Conservation (phyloP, 2,888 invertebrate species). For the Trissonchulus latispiculum region DNA sequence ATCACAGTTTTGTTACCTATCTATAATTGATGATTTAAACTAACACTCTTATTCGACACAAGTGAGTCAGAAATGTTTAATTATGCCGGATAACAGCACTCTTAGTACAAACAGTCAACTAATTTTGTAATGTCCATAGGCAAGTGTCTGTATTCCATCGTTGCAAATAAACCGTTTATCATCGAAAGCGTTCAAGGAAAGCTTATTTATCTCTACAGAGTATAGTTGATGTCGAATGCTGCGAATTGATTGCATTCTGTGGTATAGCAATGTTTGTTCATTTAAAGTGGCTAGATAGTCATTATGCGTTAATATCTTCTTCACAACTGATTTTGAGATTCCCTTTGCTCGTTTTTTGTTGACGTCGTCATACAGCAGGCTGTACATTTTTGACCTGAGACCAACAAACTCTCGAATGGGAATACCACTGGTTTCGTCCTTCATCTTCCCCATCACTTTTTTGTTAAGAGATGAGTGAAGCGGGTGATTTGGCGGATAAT, state of each 20-base stretch:
- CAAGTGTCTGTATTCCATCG: neutral
- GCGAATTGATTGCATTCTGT: constrained; percentile 1
- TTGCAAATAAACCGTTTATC: constrained; percentile 5
- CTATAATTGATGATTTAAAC: no score
- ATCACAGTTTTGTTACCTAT: no score
- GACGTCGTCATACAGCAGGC: neutral
- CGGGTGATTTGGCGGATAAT: constrained; percentile 5
- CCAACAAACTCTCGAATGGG: neutral
- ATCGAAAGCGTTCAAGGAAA: neutral
- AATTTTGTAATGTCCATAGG: constrained; percentile 5
- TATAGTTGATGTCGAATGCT: neutral
- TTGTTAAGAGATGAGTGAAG: neutral
- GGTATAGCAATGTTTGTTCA: neutral
- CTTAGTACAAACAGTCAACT: no score
- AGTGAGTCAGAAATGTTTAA: no score
- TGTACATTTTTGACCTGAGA: neutral
- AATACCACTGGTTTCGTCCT: constrained; percentile 3
- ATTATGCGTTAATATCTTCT: constrained; percentile 2
- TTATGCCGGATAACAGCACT: no score
- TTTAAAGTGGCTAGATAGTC: neutral
- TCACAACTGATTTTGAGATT: neutral
- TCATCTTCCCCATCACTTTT: constrained; percentile 3
- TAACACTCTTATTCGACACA: no score
- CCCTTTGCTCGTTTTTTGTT: constrained; percentile 15
- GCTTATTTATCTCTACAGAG: neutral